A percentile compares a stretch with the other conserved stretches of the same genome.
Conservation (phyloP, 1,140 invertebrate species). For the Cyrtorhinus lividipennis region DNA sequence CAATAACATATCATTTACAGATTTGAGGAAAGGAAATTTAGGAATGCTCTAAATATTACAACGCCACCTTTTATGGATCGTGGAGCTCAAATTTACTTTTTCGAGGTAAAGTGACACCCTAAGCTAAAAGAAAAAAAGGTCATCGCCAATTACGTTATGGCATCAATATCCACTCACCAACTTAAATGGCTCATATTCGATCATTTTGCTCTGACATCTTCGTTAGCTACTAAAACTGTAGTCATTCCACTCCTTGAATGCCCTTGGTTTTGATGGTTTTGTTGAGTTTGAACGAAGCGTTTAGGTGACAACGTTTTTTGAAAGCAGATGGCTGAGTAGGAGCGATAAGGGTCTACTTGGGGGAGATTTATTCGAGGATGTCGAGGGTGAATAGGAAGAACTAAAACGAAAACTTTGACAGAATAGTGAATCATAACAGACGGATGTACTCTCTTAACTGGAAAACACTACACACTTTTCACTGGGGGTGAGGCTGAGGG, state of each 20-base stretch:
- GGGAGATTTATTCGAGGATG: background rate
- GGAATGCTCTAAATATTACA: too few relatives aligned
- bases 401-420: background rate
- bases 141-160: too few relatives aligned
- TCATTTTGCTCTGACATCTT: background rate
- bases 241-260: background rate
- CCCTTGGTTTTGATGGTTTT: too few relatives aligned
- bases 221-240: background rate
- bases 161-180: too few relatives aligned
- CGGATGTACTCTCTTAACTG: background rate
- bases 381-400: background rate
- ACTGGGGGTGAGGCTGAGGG: background rate
- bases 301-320: too few relatives aligned
- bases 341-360: background rate
- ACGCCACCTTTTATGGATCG: too few relatives aligned
- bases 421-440: background rate
- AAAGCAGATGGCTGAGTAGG: background rate
- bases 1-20: too few relatives aligned
- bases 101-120: too few relatives aligned
- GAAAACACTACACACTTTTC: background rate
- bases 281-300: too few relatives aligned
- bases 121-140: background rate
- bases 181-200: background rate
- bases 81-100: too few relatives aligned
- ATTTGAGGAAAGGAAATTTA: too few relatives aligned